Conservation (phyloP, 2,888 invertebrate genomes). For the Liodrosophila aerea region DNA sequence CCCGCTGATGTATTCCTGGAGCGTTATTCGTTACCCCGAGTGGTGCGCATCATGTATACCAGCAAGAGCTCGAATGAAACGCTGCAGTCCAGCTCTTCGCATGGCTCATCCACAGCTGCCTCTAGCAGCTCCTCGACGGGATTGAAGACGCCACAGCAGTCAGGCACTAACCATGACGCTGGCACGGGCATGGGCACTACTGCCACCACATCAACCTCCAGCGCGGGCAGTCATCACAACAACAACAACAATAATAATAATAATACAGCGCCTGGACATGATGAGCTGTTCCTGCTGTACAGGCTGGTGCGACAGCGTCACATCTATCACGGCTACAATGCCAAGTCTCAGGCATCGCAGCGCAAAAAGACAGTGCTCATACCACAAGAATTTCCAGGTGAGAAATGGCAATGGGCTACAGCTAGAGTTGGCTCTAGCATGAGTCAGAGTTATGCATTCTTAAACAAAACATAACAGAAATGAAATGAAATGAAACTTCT, state of each 20-base stretch:
- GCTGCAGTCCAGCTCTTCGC: conserved; percentile 81
- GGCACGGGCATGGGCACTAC: conserved; percentile 31
- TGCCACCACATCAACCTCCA: conserved; percentile 47
- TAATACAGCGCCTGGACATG: conserved; percentile 48
- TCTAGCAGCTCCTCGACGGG: conserved; percentile 76
- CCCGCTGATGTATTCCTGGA: conserved; percentile 82
- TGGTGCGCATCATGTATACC: conserved; percentile 79
- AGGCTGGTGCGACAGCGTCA: conserved; percentile 80
- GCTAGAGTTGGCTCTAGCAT: not conserved
- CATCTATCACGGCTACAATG: conserved; percentile 82
- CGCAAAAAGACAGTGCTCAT: conserved; percentile 82
- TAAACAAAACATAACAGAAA: no score
- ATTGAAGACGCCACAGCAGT: conserved; percentile 41
- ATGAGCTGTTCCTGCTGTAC: conserved; percentile 81
- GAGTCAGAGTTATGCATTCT: not conserved
- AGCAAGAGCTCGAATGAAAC: conserved; percentile 81
- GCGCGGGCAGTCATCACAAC: conserved; percentile 37
- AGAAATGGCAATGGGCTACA: conserved; percentile 16
- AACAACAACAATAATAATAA: conserved; percentile 33
- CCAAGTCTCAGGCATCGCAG: conserved; percentile 79
- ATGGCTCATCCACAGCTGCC: conserved; percentile 81
- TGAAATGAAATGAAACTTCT: conserved; percentile 6
- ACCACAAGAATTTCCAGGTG: conserved; percentile 83
- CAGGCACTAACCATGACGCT: conserved; percentile 20
- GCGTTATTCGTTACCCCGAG: conserved; percentile 80